Base-by-base conservation (phyloP, 2,888 invertebrate genomes). In the Eupithecia vulgata region DNA sequence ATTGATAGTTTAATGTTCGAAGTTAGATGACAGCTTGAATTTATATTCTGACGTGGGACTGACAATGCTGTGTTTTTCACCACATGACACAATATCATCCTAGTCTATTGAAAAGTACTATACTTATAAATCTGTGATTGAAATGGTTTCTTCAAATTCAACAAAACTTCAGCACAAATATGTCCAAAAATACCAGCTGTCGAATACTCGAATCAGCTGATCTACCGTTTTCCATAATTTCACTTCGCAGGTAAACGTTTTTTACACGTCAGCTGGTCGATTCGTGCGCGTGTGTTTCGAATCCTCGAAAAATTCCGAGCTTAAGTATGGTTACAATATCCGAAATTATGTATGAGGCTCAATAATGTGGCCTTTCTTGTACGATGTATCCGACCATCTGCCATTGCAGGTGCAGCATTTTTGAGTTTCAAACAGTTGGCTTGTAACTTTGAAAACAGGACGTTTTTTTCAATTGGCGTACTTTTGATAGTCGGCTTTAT, bases 401-500 rank as follows among this genome's bases (percentile, higher is more conserved):
- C 90, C 75, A 66, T 67, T 79, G 91, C 93, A 94, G 93, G 92
- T 94, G 93, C 77, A 87, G 88, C 88, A 90, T 90, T 88, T 87
- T 87, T 81, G 79, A 85, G 83, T 84, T 87, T 84, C 79, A 82
- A 84, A 83, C 81, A 81, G 76, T 78, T 78, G 79, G 37, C 57
- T 17, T 77, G 74, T 6, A 42, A 65, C 40, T 80, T 79, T 75
- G 72, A 76, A 79, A 77, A 68, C 78, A 48, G 76, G 78, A 79
- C 70, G 68, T 30, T 71, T 67, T 72, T 77, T 74, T 73, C 66
- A 59, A 71, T 66, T 73, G 8, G 4, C 61, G 30, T 64, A 15
- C n/a, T n/a, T 65, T 13, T 21, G 35, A 7, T 21, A 40, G 2
- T 65, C 37, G 1, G 40, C 42, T 37, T 17, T 64, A 62, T 34